These are phyloP conservation scores for Sardinella longiceps DNA, from an alignment of 2,797 vertebrate species.

Conservation along the genomic window DNA sequence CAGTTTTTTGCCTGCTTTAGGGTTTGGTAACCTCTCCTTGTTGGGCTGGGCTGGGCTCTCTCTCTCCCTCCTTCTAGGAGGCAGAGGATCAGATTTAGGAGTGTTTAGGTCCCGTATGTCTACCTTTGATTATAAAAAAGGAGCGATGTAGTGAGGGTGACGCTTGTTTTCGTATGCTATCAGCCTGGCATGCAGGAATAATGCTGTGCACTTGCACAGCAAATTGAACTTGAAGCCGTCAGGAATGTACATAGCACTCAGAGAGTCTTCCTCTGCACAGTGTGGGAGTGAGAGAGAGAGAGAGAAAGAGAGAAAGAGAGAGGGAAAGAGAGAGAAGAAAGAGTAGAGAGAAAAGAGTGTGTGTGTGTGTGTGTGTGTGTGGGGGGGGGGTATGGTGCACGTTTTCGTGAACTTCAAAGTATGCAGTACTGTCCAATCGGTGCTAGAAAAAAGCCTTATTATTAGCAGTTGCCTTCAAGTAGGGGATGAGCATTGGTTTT, in stretches of 20 bases:
- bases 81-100: slow-evolving; percentile 30
- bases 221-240: slow-evolving; percentile 69
- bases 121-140: slow-evolving; percentile 36
- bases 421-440: slow-evolving; percentile 67
- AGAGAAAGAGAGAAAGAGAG: neutral
- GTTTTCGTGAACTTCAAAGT: slow-evolving; percentile 68
- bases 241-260: slow-evolving; percentile 62
- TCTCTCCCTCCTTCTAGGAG: too few relatives aligned
- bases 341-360: slow-evolving; percentile 34
- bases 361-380: too few relatives aligned
- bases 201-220: slow-evolving; percentile 64
- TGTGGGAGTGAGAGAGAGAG: neutral
- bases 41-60: neutral
- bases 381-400: slow-evolving; percentile 53
- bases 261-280: neutral
- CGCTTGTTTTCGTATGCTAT: slow-evolving; percentile 58
- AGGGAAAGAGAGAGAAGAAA: slow-evolving; percentile 40
- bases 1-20: slow-evolving; percentile 13
- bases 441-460: slow-evolving; percentile 64
- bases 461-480: slow-evolving; percentile 64
- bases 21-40: neutral
- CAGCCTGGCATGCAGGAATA: slow-evolving; percentile 56
- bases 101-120: slow-evolving; percentile 22
- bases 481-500: slow-evolving; percentile 65
- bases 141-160: slow-evolving; percentile 46